Evolutionary conservation across 2,888 invertebrate species (phyloP), one percentile per base, ranked within the genome.

Genomic region (Chrysina gloriosa): DNA sequence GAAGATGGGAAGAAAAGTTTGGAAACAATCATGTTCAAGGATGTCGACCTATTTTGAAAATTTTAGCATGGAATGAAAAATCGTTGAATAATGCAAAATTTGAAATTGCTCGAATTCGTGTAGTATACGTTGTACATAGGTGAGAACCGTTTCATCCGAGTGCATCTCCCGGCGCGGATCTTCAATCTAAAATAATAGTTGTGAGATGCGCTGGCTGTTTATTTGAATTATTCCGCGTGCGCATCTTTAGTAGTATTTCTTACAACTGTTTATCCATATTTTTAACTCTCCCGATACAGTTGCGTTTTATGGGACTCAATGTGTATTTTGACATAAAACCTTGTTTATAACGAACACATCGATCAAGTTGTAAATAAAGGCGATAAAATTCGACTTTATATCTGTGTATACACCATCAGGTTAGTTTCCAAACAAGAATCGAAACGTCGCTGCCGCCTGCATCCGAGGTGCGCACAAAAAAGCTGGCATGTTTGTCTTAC

Each of bases 261-360:
- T 42, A 42, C 58, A 45, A 29, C 27, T 42, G 42, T 61, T 61
- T 61, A 42, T 9, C 42, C 58, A 61, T 61, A 61, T 45, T 61
- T 61, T 61, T 61, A 61, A 61, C 58, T 61, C 58, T 61, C 58
- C 52, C 58, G 19, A 61, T 61, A 61, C 58, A 61, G 58, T 61
- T 61, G 58, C 27, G 58, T 61, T 61, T 61, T 61, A 61, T 61
- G 58, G 27, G 58, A 61, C 58, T 61, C 42, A 61, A 25, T 61
- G 58, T 61, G 58, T 61, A 61, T 61, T 61, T 61, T 61, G 58
- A 61, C 58, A 61, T 61, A 61, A 61, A 61, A 61, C 58, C 58
- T 61, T 61, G 58, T 61, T 61, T 61, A 61, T 61, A 61, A 61
- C 45, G 58, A 61, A 61, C 58, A 61, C 58, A 61, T 61, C 58